Evolutionary conservation across 2,888 invertebrate genomes (phyloP), one percentile per base, ranked within the genome.

Genomic region (Caradrina clavipalpis): DNA sequence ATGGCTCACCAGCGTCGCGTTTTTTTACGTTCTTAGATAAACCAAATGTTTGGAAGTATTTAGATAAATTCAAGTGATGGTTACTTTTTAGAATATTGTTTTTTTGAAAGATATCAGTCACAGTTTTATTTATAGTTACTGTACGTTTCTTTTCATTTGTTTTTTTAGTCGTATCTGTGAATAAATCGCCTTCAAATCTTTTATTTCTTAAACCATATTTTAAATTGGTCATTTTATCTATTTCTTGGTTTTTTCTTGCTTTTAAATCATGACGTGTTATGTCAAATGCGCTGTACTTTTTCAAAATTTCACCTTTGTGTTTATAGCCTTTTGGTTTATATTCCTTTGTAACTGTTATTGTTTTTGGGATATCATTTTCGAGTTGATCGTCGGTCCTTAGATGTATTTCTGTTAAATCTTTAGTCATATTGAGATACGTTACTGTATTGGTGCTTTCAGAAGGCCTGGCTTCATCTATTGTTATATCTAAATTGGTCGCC

Each of bases 21-120:
- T 71, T 71, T 17, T 54, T 17, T 39, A 67, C 0, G 8, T 53
- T 35, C 45, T 64, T 66, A 15, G n/a, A n/a, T n/a, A 2, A 15
- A 42, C 55, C 42, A 3, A 45, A 0, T 0, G 26, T 31, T 42
- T 56, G 15, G 15, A 10, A 2, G 15, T 13, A 13, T 21, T 7
- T 10, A 39, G 2, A 2, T 2, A n/a, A 1, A 22, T 39, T 17
- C 22, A 39, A 1, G 15, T 19, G n/a, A 4, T 5, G 7, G 5
- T 22, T 7, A 39, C 5, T 11, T 0, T n/a, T 21, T 13, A 26
- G 13, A 1, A 13, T 60, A 4, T 10, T 10, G 13, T 57, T 8
- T 6, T 31, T 45, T 45, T 49, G 26, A 0, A n/a, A 21, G 21
- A 15, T 47, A 1, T 17, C n/a, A 5, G 13, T 13, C 3, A 13